Evolutionary conservation across 2,888 invertebrate species (phyloP).

Genomic region (Craniophora ligustri): DNA sequence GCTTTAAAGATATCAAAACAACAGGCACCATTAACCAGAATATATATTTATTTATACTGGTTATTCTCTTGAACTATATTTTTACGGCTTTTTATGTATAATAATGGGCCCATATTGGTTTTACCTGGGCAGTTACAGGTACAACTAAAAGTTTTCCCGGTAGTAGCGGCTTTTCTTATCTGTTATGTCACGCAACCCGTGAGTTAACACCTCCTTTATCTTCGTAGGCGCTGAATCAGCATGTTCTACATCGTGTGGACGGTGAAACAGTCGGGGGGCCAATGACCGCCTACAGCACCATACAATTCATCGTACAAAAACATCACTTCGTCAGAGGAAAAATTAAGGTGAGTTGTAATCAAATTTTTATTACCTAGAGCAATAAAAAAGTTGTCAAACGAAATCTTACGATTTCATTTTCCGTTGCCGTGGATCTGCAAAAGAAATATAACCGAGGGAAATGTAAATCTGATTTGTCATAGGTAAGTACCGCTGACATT

Average conservation of each 20-base stretch:
- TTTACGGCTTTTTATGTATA: conserved; percentile 23
- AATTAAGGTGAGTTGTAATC: conserved; percentile 71
- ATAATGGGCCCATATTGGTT: conserved; percentile 37
- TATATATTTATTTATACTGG: no score
- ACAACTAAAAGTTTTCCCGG: conserved; percentile 36
- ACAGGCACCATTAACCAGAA: conserved; percentile 38
- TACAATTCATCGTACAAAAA: conserved; percentile 81
- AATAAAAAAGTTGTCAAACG: conserved; percentile 24
- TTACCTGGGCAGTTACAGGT: conserved; percentile 23
- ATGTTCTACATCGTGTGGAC: conserved; percentile 81
- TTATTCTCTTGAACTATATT: conserved; percentile 12
- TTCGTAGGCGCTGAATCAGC: conserved; percentile 77
- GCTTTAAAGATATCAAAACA: conserved; percentile 31
- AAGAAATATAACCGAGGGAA: conserved; percentile 5
- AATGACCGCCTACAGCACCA: conserved; percentile 82
- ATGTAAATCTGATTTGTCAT: conserved; percentile 9
- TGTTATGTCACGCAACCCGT: conserved; percentile 44
- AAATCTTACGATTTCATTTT: conserved; percentile 28
- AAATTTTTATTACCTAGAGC: conserved; percentile 13
- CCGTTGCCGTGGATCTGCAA: background rate
- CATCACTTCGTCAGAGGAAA: conserved; percentile 80
- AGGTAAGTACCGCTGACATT: no score
- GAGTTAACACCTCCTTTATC: conserved; percentile 41
- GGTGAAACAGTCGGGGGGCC: conserved; percentile 72
- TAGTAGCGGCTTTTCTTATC: conserved; percentile 37